Evolutionary conservation across 2,888 invertebrate species (phyloP), one percentile per base, ranked within the genome.

Genomic region (Drosophila cracens): DNA sequence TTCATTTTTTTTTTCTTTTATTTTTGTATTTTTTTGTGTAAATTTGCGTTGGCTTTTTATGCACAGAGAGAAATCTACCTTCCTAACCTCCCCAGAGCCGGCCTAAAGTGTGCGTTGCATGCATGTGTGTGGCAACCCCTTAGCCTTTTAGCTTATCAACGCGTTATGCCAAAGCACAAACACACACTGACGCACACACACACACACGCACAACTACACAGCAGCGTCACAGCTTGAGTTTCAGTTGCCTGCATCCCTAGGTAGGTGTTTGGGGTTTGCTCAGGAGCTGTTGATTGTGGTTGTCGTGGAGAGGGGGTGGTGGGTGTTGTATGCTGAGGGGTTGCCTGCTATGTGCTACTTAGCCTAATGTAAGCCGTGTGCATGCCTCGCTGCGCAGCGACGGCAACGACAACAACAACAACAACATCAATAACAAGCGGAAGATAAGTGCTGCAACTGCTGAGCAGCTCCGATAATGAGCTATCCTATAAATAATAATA

Each of bases 361-460:
- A 87, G 87, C 84, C 82, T 87, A 87, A 87, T 87, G 87, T 87
- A 84, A 90, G 77, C 74, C 90, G 68, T 76, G 78, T 90, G 87
- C 87, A 90, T 82, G 90, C 66, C 79, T 90, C 87, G 89, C 80
- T 87, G 87, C 83, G 70, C 86, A 70, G 60, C 79, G 53, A 59
- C 79, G 56, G 33, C 78, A 58, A 38, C 53, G 81, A 67, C 76
- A 81, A 69, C 74, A 79, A 64, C 84, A 72, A 72, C 51, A 31
- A 13, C n/a, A 58, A 31, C 56, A 81, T 56, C 67, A 84, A 69
- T 72, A 79, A 60, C 84, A 73, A 76, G 67, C 48, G 38, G 18
- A 6, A 51, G 62, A 48, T 27, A 58, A 31, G 18, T 27, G 18
- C 10, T 18, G 25, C n/a, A 43, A 1, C 1, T 16, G 46, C 18